Conservation (phyloP, 2,797 vertebrate species). For the Sparus aurata region DNA sequence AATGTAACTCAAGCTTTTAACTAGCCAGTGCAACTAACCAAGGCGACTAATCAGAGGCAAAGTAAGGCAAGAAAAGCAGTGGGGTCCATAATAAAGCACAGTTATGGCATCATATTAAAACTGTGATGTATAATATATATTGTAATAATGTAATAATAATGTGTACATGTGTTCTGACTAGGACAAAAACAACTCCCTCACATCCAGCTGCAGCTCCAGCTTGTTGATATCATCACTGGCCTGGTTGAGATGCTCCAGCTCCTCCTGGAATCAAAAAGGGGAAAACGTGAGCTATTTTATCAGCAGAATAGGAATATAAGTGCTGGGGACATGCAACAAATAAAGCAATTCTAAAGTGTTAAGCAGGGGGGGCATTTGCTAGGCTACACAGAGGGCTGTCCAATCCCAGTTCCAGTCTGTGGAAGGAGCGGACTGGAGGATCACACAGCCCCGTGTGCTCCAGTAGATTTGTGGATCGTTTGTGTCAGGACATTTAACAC, state of each 20-base stretch:
- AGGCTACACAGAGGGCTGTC: neutral
- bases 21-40: too few relatives aligned
- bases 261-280: conserved; percentile 84
- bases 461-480: neutral
- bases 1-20: too few relatives aligned
- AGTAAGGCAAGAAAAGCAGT: too few relatives aligned
- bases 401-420: conserved; percentile 7
- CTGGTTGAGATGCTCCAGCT: conserved; percentile 94
- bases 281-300: neutral
- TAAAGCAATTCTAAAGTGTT: neutral
- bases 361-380: neutral
- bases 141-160: too few relatives aligned
- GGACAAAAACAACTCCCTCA: conserved; percentile 73
- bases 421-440: neutral
- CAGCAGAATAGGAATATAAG: neutral
- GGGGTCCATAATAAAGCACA: too few relatives aligned
- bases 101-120: too few relatives aligned
- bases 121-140: too few relatives aligned
- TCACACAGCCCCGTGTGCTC: neutral
- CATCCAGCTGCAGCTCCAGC: conserved; percentile 92
- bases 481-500: neutral
- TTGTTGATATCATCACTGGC: conserved; percentile 94
- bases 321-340: neutral
- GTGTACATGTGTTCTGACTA: too few relatives aligned
- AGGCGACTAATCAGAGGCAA: too few relatives aligned